Base-by-base conservation (phyloP, 2,888 invertebrate genomes). In the Spisula solida region DNA sequence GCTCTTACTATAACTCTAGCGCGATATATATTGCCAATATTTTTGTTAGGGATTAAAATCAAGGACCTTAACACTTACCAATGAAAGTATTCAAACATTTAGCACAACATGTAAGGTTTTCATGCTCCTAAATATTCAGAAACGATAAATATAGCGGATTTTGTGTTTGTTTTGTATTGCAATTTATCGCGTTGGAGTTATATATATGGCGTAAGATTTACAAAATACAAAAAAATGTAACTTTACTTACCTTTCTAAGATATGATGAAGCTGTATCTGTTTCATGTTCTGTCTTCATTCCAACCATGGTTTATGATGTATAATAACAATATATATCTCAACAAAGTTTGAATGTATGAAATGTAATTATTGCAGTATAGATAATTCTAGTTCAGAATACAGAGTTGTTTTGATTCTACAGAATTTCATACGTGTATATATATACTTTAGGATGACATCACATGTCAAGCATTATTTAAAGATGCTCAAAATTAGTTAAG, bases 181-280 rank as follows among this genome's bases (percentile, higher is more conserved):
- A 16, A 51, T 51, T 1, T 16, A 51, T 14, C 16, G 12, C 14
- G 2, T 10, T 51, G 6, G 1, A 51, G 12, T 16, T 51, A 51
- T 51, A 51, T 10, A 51, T 51, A 51, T 51, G 12, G 16, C 14
- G 51, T 51, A 51, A 4, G 8, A 66, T 25, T 66, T 4, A 66
- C n/a, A 34, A 29, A n/a, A 5, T 41, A 47, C 20, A 51, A 25
- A 48, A 47, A 81, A 25, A 29, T 47, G 48, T 34, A 41, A 6
- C 16, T 75, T 10, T 5, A 78, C 78, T 6, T 16, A 87, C 87
- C 87, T 87, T 87, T 80, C 83, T 79, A 0, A 87, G 34, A 60
- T 87, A 87, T 1, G 87, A 83, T 14, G 60, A 66, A 66, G 25
- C 25, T 25, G 60, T n/a, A 12, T 79, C 78, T 14, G 31, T 47